These are phyloP conservation scores for Agonopterix alstromeriana DNA, from an alignment of 2,888 invertebrate species.

Conservation along the genomic window DNA sequence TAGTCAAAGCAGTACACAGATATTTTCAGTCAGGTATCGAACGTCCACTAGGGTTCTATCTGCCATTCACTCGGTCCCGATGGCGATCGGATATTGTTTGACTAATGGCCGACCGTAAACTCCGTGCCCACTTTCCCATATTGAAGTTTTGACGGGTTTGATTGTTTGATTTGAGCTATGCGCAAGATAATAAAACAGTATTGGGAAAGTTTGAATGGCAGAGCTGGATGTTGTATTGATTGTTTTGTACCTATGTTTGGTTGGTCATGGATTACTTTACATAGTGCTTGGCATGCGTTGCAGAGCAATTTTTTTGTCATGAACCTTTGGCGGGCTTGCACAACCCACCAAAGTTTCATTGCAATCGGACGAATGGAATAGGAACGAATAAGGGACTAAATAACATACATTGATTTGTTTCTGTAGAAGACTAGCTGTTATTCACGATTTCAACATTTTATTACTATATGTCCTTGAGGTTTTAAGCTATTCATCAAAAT, in stretches of 20 bases:
- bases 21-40: not conserved
- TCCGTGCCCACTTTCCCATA: slow-evolving; percentile 38
- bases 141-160: slow-evolving; percentile 38
- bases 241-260: not conserved
- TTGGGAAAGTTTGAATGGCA: slow-evolving; percentile 33
- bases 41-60: slow-evolving; percentile 20
- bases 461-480: too few relatives aligned
- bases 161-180: slow-evolving; percentile 33
- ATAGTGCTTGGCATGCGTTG: too few relatives aligned
- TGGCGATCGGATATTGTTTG: slow-evolving; percentile 48
- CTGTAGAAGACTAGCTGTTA: too few relatives aligned
- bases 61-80: slow-evolving; percentile 31
- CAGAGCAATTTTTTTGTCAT: too few relatives aligned
- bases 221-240: slow-evolving; percentile 52
- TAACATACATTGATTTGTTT: too few relatives aligned
- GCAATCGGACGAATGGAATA: too few relatives aligned
- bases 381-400: too few relatives aligned
- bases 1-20: not conserved
- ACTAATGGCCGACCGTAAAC: slow-evolving; percentile 45
- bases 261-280: too few relatives aligned
- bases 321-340: too few relatives aligned
- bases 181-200: slow-evolving; percentile 21
- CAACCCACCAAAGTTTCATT: too few relatives aligned
- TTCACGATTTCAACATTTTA: too few relatives aligned
- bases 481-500: too few relatives aligned